These are phyloP conservation scores for Burhinus bistriatus DNA, from an alignment of 2,113 vertebrate species.

Conservation along the genomic window DNA sequence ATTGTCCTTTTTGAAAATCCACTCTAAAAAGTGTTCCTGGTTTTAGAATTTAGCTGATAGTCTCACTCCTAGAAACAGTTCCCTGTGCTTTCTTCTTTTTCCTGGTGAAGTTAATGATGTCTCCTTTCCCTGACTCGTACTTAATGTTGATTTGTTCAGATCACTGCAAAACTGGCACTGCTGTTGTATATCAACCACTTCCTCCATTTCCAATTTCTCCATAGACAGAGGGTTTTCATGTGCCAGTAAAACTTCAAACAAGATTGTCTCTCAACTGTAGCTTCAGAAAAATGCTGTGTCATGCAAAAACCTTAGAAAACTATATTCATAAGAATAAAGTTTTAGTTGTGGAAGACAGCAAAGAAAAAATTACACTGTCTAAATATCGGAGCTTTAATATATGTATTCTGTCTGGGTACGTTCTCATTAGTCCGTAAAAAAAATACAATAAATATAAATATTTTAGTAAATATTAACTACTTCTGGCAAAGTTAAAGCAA, in stretches of 20 bases:
- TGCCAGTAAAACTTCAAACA: neutral
- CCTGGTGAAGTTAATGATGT: neutral
- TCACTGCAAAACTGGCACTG: neutral
- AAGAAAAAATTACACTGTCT: neutral
- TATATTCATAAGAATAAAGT: neutral
- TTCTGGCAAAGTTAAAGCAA: neutral
- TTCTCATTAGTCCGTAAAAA: neutral
- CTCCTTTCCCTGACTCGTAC: neutral
- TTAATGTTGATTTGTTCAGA: neutral
- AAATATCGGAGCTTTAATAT: neutral
- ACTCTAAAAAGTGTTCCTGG: neutral
- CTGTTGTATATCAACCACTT: neutral
- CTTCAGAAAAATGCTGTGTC: neutral
- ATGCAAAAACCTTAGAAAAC: neutral
- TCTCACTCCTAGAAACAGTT: neutral
- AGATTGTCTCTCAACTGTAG: neutral
- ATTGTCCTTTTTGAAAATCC: neutral
- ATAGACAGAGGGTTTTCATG: neutral
- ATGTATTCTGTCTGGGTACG: neutral
- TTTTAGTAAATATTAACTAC: neutral
- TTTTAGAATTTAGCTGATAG: neutral
- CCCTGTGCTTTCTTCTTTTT: neutral
- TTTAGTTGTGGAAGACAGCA: neutral
- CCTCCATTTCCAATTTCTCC: neutral
- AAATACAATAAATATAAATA: neutral